These are phyloP conservation scores for Tenebrio molitor DNA, from an alignment of 1,140 invertebrate species.

Conservation along the genomic window DNA sequence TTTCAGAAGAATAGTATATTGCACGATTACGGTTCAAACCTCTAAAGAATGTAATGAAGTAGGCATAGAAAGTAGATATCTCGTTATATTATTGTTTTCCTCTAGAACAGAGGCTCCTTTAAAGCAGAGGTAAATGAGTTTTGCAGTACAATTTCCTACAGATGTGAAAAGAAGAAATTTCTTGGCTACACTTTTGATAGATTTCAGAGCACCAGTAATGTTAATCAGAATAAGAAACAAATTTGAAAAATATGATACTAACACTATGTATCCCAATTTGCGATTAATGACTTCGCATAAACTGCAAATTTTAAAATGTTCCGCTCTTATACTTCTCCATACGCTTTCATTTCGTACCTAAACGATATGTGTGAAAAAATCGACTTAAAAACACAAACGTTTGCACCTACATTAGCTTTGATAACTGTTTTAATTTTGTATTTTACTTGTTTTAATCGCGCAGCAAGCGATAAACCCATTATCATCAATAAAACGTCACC, in stretches of 20 bases:
- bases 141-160: no score
- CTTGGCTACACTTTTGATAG: no score
- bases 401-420: neutral
- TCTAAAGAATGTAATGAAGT: neutral
- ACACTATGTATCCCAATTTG: neutral
- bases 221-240: neutral
- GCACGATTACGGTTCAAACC: neutral
- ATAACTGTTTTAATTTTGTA: neutral
- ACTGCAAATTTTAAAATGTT: neutral
- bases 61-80: neutral
- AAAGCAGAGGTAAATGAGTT: no score
- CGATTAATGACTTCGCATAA: neutral
- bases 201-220: no score
- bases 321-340: neutral
- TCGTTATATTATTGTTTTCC: neutral
- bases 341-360: neutral
- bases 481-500: neutral
- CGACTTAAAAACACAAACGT: no score
- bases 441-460: neutral
- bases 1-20: neutral
- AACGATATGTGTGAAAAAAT: no score
- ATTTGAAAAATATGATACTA: neutral
- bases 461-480: neutral
- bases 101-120: neutral
- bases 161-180: no score